These are phyloP conservation scores for Pantherophis guttatus DNA, from an alignment of 2,113 vertebrate species.

Conservation along the genomic window DNA sequence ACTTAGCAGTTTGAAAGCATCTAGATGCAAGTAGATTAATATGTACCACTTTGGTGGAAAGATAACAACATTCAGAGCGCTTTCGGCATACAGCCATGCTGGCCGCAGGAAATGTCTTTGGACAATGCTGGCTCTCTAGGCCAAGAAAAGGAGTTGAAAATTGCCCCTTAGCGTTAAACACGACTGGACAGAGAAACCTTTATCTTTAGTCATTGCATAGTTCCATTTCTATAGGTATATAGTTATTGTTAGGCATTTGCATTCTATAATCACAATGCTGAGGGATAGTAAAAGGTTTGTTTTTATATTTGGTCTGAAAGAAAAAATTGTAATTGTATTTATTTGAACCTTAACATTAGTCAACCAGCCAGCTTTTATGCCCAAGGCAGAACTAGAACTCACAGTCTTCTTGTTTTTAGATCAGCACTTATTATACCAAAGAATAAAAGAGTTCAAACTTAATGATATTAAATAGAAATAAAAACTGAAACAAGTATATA, in stretches of 20 bases:
- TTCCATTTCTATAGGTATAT: slow-evolving; percentile 53
- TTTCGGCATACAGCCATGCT: not conserved
- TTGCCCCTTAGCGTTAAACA: not conserved
- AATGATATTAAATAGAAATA: not conserved
- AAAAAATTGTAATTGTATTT: slow-evolving; percentile 33
- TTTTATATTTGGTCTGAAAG: slow-evolving; percentile 37
- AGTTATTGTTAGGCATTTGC: slow-evolving; percentile 51
- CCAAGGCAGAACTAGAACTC: not conserved
- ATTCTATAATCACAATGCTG: slow-evolving; percentile 51
- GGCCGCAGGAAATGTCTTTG: not conserved
- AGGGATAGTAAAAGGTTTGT: slow-evolving; percentile 47
- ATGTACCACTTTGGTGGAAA: not conserved
- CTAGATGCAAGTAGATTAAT: not conserved
- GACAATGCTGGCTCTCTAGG: not conserved
- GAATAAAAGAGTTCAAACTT: not conserved
- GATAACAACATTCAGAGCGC: not conserved
- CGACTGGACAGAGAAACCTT: not conserved
- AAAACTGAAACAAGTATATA: slow-evolving; percentile 6
- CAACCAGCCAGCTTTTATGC: slow-evolving; percentile 5
- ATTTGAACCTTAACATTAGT: slow-evolving; percentile 33
- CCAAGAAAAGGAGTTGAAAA: not conserved
- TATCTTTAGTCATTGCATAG: not conserved
- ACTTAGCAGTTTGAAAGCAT: not conserved
- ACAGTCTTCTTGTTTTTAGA: not conserved
- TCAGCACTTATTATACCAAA: slow-evolving; percentile 15